These are phyloP conservation scores for Pelobates cultripes DNA, from an alignment of 2,797 vertebrate genomes.

Conservation along the genomic window DNA sequence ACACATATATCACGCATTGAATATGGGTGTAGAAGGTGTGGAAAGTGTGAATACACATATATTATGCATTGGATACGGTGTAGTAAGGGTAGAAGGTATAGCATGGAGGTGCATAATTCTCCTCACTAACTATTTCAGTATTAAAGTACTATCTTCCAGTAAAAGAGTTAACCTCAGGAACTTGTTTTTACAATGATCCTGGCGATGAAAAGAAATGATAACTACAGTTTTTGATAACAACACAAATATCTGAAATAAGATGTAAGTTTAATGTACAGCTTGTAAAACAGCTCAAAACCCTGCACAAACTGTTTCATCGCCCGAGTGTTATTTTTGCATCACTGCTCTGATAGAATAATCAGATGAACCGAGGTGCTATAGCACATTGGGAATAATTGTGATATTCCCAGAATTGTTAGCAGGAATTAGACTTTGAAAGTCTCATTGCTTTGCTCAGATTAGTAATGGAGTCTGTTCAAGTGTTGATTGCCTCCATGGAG, in stretches of 20 bases:
- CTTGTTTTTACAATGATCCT: too few species aligned
- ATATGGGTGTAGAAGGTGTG: too few species aligned
- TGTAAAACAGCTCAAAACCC: neutral
- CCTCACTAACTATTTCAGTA: too few species aligned
- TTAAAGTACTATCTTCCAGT: too few species aligned
- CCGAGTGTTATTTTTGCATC: neutral
- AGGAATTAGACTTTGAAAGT: neutral
- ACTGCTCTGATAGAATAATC: constrained; percentile 5
- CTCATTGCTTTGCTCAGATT: neutral
- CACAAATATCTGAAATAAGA: neutral
- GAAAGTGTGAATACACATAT: too few species aligned
- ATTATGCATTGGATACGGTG: too few species aligned
- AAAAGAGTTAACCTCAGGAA: too few species aligned
- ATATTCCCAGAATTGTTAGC: constrained; percentile 11
- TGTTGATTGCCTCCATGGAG: constrained; percentile 23
- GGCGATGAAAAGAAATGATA: too few species aligned
- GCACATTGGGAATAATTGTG: neutral
- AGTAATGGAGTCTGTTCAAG: neutral
- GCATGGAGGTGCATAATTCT: too few species aligned
- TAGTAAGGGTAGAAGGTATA: too few species aligned
- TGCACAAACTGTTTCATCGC: neutral
- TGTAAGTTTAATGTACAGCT: neutral
- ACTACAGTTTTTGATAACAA: too few species aligned
- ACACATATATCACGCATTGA: too few species aligned
- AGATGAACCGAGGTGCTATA: neutral